Evolutionary conservation across 2,888 invertebrate genomes (phyloP), one percentile per base, ranked within the genome.

Genomic region (Idaea dimidiata): DNA sequence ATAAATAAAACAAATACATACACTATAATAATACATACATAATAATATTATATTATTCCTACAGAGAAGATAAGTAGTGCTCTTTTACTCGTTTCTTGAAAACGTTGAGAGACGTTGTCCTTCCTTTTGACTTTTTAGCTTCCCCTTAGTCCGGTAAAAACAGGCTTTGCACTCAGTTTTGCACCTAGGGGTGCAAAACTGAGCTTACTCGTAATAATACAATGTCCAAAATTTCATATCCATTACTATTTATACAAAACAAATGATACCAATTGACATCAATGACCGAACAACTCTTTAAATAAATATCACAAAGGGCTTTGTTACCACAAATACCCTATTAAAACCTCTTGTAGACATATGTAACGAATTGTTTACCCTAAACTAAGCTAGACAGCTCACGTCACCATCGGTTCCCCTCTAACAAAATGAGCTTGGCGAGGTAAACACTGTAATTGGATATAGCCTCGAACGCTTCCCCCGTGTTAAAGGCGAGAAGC

Each of bases 381-480:
- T 65, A 68, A 67, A 68, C 65, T 72, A 71, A 67, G 64, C 62
- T 64, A 70, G 72, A 74, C 75, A 73, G 69, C 70, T 71, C 74
- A 71, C 74, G 77, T 76, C 78, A 77, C 70, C 70, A 67, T 72
- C 68, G 73, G 71, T 76, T 74, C 78, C 77, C 79, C 74, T 77
- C 72, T 72, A 69, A 74, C 76, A 74, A 77, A 76, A 78, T 74
- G 74, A 78, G 77, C 74, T 70, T 67, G 69, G 73, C 73, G 71
- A 72, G 73, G 81, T 79, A 80, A 80, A 80, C 77, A 82, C 67
- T 69, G 81, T 78, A 78, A 81, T 81, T 78, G 76, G 80, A 82
- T 79, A 79, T 74, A 73, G 66, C 67, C 60, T 64, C 60, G 62
- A 69, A 66, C 61, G 68, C 67, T 71, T 74, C 72, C 74, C 71